These are phyloP conservation scores for Mythimna vitellina DNA, from an alignment of 2,888 invertebrate species.

Conservation along the genomic window DNA sequence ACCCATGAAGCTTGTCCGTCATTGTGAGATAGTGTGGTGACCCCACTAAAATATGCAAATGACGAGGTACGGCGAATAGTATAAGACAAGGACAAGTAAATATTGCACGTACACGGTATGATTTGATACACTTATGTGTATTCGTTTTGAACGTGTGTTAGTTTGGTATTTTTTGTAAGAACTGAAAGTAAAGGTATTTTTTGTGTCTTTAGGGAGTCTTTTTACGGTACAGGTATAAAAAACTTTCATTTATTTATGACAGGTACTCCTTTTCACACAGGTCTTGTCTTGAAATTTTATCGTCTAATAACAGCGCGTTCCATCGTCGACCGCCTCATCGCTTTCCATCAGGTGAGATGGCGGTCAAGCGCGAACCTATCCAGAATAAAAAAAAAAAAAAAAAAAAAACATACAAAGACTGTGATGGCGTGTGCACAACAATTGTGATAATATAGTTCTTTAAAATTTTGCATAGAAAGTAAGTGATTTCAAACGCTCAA, in stretches of 20 bases:
- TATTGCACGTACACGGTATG: constrained; percentile 22
- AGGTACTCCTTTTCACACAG: not conserved
- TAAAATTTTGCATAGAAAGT: too few species aligned
- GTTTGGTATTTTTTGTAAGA: constrained; percentile 15
- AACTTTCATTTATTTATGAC: not conserved
- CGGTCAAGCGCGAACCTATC: too few species aligned
- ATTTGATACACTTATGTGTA: constrained; percentile 50
- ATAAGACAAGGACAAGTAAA: constrained; percentile 33
- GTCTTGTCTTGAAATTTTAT: too few species aligned
- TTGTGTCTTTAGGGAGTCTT: not conserved
- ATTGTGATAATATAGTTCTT: too few species aligned
- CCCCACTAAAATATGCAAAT: constrained; percentile 75
- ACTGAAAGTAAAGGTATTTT: constrained; percentile 10
- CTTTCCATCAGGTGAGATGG: too few species aligned
- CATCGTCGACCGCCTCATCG: too few species aligned
- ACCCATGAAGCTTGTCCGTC: constrained; percentile 61
- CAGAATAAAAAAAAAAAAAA: too few species aligned
- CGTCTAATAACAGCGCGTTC: too few species aligned
- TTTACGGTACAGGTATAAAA: not conserved
- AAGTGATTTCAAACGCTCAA: not conserved
- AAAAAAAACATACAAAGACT: too few species aligned
- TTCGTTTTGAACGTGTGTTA: constrained; percentile 30
- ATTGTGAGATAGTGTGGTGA: constrained; percentile 66
- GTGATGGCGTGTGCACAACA: too few species aligned
- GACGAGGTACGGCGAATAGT: constrained; percentile 65